Conservation (phyloP, 1,140 invertebrate species). For the Nasonia giraulti region DNA sequence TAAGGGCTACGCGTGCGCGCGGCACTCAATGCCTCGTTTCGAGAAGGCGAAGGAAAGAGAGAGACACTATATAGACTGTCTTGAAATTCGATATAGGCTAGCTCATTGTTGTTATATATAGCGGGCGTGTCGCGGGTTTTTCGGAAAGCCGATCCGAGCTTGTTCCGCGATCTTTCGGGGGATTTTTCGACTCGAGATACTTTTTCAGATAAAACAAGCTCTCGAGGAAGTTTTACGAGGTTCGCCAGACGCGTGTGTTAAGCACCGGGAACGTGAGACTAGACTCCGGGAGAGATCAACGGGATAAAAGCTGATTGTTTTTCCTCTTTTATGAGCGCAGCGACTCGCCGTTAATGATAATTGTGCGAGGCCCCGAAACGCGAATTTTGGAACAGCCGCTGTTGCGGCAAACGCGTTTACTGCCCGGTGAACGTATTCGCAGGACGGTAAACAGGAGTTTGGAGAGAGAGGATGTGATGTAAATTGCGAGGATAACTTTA, state of each 20-base stretch:
- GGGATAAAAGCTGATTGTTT: neutral
- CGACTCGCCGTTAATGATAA: neutral
- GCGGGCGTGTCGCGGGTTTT: neutral
- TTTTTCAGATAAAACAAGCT: neutral
- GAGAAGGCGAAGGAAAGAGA: neutral
- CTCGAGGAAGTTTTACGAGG: neutral
- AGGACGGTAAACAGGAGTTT: neutral
- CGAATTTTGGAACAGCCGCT: neutral
- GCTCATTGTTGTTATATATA: neutral
- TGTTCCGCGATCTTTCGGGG: neutral
- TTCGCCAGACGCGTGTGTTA: neutral
- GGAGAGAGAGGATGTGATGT: neutral
- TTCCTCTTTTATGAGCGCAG: neutral
- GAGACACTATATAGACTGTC: no score
- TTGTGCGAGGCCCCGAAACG: neutral
- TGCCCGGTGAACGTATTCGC: neutral
- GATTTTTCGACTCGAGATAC: neutral
- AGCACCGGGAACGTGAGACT: neutral
- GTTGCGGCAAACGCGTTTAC: neutral
- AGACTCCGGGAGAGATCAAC: neutral
- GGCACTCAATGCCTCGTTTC: constrained; percentile 18
- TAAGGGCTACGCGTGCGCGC: neutral
- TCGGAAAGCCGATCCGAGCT: neutral
- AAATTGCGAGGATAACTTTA: neutral
- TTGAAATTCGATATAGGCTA: neutral